Conservation (phyloP, 2,888 invertebrate genomes). For the Osmoderma eremita region DNA sequence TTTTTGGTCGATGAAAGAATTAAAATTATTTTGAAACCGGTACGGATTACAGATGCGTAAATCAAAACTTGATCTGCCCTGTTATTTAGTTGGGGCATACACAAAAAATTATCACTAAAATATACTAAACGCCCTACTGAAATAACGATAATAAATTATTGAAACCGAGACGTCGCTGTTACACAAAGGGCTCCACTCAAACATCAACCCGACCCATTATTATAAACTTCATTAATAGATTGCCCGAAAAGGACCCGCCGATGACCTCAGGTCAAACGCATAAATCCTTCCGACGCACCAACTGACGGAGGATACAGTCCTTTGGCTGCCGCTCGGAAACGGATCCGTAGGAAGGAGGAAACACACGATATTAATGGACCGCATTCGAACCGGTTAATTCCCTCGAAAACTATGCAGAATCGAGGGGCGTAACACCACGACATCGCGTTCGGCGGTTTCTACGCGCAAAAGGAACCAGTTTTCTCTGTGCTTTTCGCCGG, state of each 20-base stretch:
- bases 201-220: slow-evolving; percentile 46
- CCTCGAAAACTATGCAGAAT: slow-evolving; percentile 27
- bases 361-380: slow-evolving; percentile 42
- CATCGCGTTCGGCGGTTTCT: slow-evolving; percentile 5
- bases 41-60: no score
- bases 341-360: slow-evolving; percentile 36
- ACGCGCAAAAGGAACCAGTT: neutral
- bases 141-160: no score
- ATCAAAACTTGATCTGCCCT: no score
- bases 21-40: no score
- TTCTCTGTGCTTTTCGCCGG: slow-evolving; percentile 17
- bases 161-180: slow-evolving; percentile 42
- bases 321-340: slow-evolving; percentile 40
- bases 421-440: slow-evolving; percentile 14
- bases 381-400: slow-evolving; percentile 45
- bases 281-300: slow-evolving; percentile 50
- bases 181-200: slow-evolving; percentile 40
- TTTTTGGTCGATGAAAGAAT: no score
- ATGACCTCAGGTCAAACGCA: slow-evolving; percentile 58
- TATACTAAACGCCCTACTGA: no score
- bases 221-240: slow-evolving; percentile 58
- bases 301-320: neutral
- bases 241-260: slow-evolving; percentile 49
- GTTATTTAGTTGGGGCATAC: no score
- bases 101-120: no score